Percentiles rank a stretch among this genome's conserved stretches.
Evolutionary conservation across 2,797 vertebrate genomes (phyloP).

Genomic region (Leuciscus waleckii): DNA sequence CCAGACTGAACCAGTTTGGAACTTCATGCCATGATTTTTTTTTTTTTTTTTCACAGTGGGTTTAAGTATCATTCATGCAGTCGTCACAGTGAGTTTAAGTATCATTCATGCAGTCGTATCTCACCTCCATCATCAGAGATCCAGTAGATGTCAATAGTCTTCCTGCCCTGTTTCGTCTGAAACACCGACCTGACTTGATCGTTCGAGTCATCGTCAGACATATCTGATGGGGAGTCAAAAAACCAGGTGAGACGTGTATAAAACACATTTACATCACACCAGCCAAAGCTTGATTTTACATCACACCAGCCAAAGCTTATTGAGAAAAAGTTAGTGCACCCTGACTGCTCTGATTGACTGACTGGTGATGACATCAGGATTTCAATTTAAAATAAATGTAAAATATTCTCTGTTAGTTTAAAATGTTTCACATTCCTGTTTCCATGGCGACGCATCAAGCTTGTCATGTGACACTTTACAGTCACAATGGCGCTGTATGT

Average conservation of each 20-base stretch:
- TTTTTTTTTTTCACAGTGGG: background rate
- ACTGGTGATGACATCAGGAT: too few species aligned
- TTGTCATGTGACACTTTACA: too few species aligned
- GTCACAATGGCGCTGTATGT: too few species aligned
- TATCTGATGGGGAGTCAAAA: conserved; percentile 40
- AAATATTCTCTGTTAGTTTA: too few species aligned
- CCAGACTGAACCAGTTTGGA: background rate
- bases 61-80: background rate
- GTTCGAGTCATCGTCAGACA: conserved; percentile 37
- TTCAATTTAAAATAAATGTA: too few species aligned
- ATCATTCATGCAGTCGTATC: background rate
- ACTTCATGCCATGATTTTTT: background rate
- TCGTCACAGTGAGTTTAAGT: background rate
- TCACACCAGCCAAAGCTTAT: background rate
- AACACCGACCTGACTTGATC: conserved; percentile 73
- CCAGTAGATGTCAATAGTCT: conserved; percentile 81
- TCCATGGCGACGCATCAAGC: too few species aligned
- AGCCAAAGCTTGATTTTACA: background rate
- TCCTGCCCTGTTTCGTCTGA: conserved; percentile 78
- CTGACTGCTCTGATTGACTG: too few species aligned
- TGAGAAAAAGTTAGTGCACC: background rate
- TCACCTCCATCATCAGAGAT: conserved; percentile 81
- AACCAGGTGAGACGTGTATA: background rate
- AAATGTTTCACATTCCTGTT: too few species aligned
- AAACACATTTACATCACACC: background rate